Evolutionary conservation across 2,797 vertebrate genomes (phyloP).

Genomic region (Gastrophryne carolinensis): DNA sequence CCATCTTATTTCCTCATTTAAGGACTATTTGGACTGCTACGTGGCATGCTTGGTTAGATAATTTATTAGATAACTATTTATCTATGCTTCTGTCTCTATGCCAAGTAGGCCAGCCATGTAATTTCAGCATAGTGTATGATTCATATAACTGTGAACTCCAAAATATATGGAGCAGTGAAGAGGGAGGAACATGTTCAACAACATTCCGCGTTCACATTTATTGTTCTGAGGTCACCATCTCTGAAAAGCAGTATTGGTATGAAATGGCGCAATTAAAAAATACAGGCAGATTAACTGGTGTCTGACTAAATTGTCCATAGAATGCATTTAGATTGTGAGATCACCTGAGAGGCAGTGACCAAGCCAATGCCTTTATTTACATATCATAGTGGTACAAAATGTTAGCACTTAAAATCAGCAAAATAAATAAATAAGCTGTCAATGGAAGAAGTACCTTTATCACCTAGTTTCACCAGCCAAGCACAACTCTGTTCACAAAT

Average conservation of each 20-base stretch:
- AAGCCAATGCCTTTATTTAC: no score
- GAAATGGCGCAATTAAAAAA: background rate
- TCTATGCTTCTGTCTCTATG: background rate
- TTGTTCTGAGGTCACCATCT: background rate
- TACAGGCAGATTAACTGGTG: background rate
- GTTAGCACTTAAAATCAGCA: no score
- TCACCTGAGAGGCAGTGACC: no score
- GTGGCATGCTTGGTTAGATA: conserved; percentile 1
- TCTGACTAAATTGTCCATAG: no score
- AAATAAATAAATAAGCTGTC: no score
- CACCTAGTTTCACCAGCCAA: no score
- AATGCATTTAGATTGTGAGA: no score
- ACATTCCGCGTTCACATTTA: background rate
- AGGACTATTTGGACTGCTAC: background rate
- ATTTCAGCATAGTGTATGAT: conserved; percentile 9
- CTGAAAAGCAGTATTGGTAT: conserved; percentile 3
- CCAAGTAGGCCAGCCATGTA: conserved; percentile 42
- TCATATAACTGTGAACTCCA: conserved; percentile 18
- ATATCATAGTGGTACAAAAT: no score
- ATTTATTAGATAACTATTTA: conserved; percentile 20
- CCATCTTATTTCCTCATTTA: background rate
- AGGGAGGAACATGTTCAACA: conserved; percentile 18
- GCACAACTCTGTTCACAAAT: no score
- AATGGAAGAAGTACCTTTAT: no score
- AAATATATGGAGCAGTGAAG: background rate